Evolutionary conservation across 1,140 invertebrate species (phyloP).

Genomic region (Drosophila pectinifera): DNA sequence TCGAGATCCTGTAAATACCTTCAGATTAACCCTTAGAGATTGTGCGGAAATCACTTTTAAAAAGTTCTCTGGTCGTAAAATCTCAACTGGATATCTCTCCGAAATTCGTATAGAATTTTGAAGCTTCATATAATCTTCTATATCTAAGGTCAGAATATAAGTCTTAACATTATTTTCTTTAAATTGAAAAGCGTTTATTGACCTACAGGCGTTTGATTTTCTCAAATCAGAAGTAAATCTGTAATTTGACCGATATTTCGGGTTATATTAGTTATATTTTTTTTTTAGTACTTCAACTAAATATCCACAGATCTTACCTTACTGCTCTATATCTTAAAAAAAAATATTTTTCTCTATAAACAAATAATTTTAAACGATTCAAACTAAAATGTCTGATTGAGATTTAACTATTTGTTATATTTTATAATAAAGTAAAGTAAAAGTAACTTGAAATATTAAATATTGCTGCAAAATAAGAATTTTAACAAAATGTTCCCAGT

Average conservation of each 20-base stretch:
- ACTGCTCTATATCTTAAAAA: too few species aligned
- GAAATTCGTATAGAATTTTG: too few species aligned
- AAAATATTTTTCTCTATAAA: too few species aligned
- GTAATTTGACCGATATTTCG: neutral
- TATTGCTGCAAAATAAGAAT: too few species aligned
- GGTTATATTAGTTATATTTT: neutral
- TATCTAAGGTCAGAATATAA: too few species aligned
- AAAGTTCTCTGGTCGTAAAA: neutral
- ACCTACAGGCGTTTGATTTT: too few species aligned
- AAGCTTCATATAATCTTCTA: too few species aligned
- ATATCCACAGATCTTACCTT: too few species aligned
- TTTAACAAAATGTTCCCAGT: neutral
- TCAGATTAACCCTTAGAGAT: constrained; percentile 11
- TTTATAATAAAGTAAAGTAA: neutral
- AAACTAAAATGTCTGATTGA: too few species aligned
- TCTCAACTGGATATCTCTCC: too few species aligned
- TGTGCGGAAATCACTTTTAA: neutral
- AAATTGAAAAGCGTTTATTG: neutral
- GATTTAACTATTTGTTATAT: neutral
- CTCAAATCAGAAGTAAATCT: neutral
- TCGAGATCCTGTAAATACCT: constrained; percentile 15
- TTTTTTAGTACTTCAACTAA: neutral
- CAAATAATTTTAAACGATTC: too few species aligned
- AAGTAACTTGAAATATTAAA: neutral
- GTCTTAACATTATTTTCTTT: too few species aligned